phyloP scores from a whole-genome alignment of 2,797 vertebrate genomes.

The Acanthopagrus latus region DNA sequence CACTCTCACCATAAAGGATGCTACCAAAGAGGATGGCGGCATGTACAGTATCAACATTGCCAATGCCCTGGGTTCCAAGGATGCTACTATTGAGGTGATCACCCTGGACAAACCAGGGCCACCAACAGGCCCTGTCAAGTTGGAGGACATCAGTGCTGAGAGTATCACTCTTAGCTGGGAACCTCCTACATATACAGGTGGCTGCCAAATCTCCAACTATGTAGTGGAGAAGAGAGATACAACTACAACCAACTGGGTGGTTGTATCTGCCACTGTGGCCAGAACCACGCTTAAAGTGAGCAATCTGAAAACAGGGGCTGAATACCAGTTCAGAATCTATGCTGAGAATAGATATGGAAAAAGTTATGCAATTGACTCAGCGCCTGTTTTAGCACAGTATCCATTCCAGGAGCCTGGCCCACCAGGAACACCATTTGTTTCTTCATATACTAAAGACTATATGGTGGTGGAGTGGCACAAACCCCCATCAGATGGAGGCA shows the following conservation, averaged over 20 bases:
- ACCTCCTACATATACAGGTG: slow-evolving; percentile 93
- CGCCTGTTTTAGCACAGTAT: slow-evolving; percentile 93
- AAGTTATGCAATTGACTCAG: slow-evolving; percentile 95
- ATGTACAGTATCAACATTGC: slow-evolving; percentile 92
- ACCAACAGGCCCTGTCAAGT: slow-evolving; percentile 93
- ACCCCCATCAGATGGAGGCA: slow-evolving; percentile 96
- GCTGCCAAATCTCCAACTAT: slow-evolving; percentile 98
- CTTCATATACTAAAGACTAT: slow-evolving; percentile 92
- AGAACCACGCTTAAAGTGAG: slow-evolving; percentile 95
- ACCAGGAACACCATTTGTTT: slow-evolving; percentile 95
- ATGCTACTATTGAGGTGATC: slow-evolving; percentile 93
- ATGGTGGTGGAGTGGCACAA: slow-evolving; percentile 98
- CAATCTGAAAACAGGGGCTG: slow-evolving; percentile 95
- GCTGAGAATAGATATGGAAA: slow-evolving; percentile 98
- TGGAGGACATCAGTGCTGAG: slow-evolving; percentile 97
- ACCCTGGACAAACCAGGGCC: slow-evolving; percentile 97
- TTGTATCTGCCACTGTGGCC: slow-evolving; percentile 97
- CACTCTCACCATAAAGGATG: slow-evolving; percentile 92
- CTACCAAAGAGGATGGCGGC: slow-evolving; percentile 92
- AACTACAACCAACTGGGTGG: slow-evolving; percentile 95
- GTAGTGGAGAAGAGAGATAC: slow-evolving; percentile 98
- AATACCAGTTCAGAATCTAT: slow-evolving; percentile 98
- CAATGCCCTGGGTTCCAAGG: slow-evolving; percentile 92
- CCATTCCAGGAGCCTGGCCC: slow-evolving; percentile 97
- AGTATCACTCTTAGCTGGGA: slow-evolving; percentile 95